phyloP scores from a whole-genome alignment of 2,888 invertebrate species.

The Acanthosepion lycidas region DNA sequence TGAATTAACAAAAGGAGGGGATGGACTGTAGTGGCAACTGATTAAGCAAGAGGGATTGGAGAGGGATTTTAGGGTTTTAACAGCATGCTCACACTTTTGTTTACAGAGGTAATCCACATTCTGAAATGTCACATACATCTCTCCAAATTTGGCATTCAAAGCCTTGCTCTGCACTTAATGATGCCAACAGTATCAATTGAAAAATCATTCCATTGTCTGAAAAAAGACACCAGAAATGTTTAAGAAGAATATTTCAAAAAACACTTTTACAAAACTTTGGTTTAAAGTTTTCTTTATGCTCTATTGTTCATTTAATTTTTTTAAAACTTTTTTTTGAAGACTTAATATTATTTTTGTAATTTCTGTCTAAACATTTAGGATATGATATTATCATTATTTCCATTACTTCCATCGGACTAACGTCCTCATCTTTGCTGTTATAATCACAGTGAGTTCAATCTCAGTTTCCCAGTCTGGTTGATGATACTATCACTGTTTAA shows the following conservation, averaged over 20 bases:
- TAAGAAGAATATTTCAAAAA: background rate
- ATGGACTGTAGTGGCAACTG: background rate
- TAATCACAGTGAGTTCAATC: too few species aligned
- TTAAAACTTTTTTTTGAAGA: too few species aligned
- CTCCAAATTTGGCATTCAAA: background rate
- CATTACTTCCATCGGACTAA: too few species aligned
- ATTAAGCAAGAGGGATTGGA: background rate
- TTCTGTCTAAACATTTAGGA: too few species aligned
- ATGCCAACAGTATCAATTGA: background rate
- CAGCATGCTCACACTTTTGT: conserved; percentile 24
- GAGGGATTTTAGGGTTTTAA: background rate
- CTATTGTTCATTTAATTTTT: too few species aligned
- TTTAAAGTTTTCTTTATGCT: too few species aligned
- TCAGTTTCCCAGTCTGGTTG: too few species aligned
- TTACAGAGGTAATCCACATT: background rate
- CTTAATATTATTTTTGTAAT: too few species aligned
- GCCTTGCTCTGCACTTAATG: background rate
- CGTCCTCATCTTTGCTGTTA: too few species aligned
- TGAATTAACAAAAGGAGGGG: background rate
- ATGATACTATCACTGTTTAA: too few species aligned
- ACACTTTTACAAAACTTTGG: background rate
- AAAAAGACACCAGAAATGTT: background rate
- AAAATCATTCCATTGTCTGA: background rate
- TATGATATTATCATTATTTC: too few species aligned
- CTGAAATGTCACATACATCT: background rate